Evolutionary conservation across 1,140 invertebrate species (phyloP).

Genomic region (Drosophila ambigua): DNA sequence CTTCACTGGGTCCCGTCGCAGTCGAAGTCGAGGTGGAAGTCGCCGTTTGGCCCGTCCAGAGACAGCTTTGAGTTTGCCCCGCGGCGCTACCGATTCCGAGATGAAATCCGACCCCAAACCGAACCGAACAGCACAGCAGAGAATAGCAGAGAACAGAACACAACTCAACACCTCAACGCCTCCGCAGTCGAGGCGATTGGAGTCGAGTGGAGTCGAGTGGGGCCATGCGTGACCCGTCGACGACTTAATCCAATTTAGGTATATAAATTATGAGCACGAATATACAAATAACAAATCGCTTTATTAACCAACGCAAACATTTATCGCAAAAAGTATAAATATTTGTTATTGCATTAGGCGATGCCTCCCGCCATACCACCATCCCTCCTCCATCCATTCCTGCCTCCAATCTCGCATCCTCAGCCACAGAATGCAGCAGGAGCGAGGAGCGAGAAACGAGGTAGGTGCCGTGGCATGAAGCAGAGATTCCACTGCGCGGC

Average conservation of each 20-base stretch:
- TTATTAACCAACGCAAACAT: constrained; percentile 83
- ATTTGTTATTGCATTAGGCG: constrained; percentile 81
- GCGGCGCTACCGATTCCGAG: constrained; percentile 57
- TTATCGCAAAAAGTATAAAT: constrained; percentile 83
- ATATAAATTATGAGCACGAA: constrained; percentile 79
- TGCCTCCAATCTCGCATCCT: not conserved
- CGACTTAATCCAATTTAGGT: constrained; percentile 77
- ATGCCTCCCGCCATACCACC: not conserved
- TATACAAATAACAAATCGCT: constrained; percentile 78
- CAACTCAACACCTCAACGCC: constrained; percentile 41
- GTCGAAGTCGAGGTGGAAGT: constrained; percentile 4
- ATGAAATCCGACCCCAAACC: constrained; percentile 14
- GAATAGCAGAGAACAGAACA: not conserved
- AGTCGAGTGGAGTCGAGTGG: not conserved
- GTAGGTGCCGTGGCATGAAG: not conserved
- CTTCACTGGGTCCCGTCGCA: constrained; percentile 25
- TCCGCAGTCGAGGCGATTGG: constrained; percentile 15
- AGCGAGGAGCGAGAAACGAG: not conserved
- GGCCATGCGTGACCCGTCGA: constrained; percentile 43
- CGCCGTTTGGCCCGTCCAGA: not conserved
- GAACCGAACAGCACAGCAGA: constrained; percentile 1
- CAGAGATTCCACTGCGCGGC: constrained; percentile 27
- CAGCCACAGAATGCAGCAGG: not conserved
- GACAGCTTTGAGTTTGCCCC: constrained; percentile 39
- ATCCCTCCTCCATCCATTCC: not conserved